Evolutionary conservation across 2,888 invertebrate genomes (phyloP), one percentile per base, ranked within the genome.

Genomic region (Glaucopsyche alexis): DNA sequence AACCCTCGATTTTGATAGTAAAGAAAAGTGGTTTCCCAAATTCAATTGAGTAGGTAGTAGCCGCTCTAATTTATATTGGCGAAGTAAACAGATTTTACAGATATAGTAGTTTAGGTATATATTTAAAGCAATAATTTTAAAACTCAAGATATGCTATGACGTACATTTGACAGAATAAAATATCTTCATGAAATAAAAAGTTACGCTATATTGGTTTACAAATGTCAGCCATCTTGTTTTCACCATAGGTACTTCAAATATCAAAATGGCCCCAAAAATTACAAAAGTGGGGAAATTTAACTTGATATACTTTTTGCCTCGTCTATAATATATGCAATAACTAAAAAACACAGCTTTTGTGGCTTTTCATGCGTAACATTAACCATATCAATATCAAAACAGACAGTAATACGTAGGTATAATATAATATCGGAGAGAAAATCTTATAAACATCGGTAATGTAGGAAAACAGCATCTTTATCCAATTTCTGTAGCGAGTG

Each of bases 331-430:
- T n/a, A n/a, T n/a, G 19, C 55, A 55, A 55, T 19, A 16, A 19
- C 55, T 11, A 55, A 11, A 19, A 60, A 60, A 38, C 7, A 60
- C 19, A 11, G 1, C 11, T 38, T n/a, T n/a, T n/a, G n/a, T n/a
- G n/a, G n/a, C n/a, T n/a, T 60, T 60, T 60, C 13, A 19, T 60
- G 6, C 60, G 29, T 60, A 60, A 60, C 60, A 60, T 60, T 38
- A 60, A 60, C 60, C 29, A 7, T 60, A 60, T 60, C 60, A 60
- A 60, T 60, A 60, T 60, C 60, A 60, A 38, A 60, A 38, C 60
- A 29, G 60, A 60, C 60, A 60, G 60, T 38, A 60, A 60, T 60
- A 38, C 38, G 60, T 13, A n/a, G n/a, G n/a, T n/a, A n/a, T n/a
- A n/a, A 60, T 60, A 60, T 60, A 60, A 60, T 60, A 38, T 60